phyloP scores from a whole-genome alignment of 2,888 invertebrate species.

The Luperina nickerlii region DNA sequence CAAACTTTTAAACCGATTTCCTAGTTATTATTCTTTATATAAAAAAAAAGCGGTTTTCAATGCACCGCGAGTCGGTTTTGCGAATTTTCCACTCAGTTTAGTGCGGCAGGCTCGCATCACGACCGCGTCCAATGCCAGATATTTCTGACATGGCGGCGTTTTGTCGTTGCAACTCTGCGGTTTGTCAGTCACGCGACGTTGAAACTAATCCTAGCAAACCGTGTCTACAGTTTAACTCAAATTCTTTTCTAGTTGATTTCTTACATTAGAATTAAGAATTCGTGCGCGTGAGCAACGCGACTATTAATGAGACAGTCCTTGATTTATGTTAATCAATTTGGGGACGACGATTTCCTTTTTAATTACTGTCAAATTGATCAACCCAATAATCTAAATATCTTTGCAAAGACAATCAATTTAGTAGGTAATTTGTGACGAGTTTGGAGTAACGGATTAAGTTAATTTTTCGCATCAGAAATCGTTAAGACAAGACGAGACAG shows the following conservation, averaged over 20 bases:
- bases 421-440: slow-evolving; percentile 23
- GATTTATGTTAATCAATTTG: slow-evolving; percentile 30
- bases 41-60: slow-evolving; percentile 47
- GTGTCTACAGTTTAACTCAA: slow-evolving; percentile 53
- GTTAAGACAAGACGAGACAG: slow-evolving; percentile 7
- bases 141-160: slow-evolving; percentile 63
- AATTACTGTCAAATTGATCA: slow-evolving; percentile 40
- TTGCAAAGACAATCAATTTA: slow-evolving; percentile 43
- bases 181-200: slow-evolving; percentile 65
- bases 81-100: slow-evolving; percentile 64
- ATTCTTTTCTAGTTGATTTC: slow-evolving; percentile 57
- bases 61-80: slow-evolving; percentile 47
- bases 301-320: slow-evolving; percentile 41
- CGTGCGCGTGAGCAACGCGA: slow-evolving; percentile 29
- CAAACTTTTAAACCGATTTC: slow-evolving; percentile 17
- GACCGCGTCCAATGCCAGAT: slow-evolving; percentile 61
- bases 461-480: slow-evolving; percentile 17
- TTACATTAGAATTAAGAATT: slow-evolving; percentile 42
- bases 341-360: slow-evolving; percentile 43
- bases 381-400: slow-evolving; percentile 42
- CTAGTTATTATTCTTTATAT: slow-evolving; percentile 25
- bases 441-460: slow-evolving; percentile 28
- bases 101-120: slow-evolving; percentile 48
- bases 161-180: slow-evolving; percentile 70
- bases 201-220: slow-evolving; percentile 58